These are phyloP conservation scores for Trachemys scripta DNA, from an alignment of 2,113 vertebrate species.

Conservation along the genomic window DNA sequence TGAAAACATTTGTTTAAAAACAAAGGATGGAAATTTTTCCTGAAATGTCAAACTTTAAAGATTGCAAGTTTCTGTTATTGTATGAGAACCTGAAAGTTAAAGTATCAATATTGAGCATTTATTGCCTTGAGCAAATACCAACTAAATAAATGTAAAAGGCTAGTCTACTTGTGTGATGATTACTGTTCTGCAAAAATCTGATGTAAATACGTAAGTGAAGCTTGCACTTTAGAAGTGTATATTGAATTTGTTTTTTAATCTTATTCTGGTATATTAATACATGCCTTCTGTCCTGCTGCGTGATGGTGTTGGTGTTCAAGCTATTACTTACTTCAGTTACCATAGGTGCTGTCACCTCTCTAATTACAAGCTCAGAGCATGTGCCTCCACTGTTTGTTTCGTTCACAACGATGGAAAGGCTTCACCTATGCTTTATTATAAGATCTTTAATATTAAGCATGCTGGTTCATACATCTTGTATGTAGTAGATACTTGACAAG, in stretches of 20 bases:
- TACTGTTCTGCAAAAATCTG: background rate
- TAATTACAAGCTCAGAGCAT: background rate
- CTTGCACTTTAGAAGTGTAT: background rate
- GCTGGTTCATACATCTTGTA: background rate
- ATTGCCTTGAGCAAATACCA: background rate
- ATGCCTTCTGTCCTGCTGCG: background rate
- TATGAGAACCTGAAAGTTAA: background rate
- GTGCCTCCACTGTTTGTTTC: background rate
- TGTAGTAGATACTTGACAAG: background rate
- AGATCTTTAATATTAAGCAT: background rate
- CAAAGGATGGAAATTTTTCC: too few species aligned
- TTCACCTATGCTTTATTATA: background rate
- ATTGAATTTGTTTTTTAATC: background rate
- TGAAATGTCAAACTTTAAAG: background rate
- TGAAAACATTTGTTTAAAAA: background rate
- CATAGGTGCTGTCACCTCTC: background rate
- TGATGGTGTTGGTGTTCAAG: background rate
- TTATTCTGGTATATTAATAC: fast-evolving
- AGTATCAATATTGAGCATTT: background rate
- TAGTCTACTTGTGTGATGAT: background rate
- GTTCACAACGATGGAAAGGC: background rate
- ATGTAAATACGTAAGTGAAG: background rate
- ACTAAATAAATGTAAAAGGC: background rate
- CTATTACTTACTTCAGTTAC: background rate
- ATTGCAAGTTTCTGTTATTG: background rate